Evolutionary conservation across 1,140 invertebrate genomes (phyloP).

Genomic region (Bombus balteatus): DNA sequence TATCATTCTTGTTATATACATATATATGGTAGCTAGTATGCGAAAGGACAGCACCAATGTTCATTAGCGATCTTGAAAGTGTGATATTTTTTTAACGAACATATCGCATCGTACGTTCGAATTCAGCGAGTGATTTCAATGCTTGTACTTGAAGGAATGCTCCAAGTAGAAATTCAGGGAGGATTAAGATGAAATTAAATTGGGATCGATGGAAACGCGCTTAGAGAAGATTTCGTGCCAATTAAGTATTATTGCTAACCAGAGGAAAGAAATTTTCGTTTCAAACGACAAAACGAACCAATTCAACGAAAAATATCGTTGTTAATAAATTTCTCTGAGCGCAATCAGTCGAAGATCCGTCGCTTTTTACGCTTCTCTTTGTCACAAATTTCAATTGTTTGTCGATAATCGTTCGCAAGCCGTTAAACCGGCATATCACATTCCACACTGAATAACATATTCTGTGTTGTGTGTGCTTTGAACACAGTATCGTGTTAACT

Average conservation of each 20-base stretch:
- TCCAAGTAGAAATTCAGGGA: conserved; percentile 31
- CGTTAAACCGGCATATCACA: conserved; percentile 26
- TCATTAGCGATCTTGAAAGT: conserved; percentile 60
- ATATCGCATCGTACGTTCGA: conserved; percentile 55
- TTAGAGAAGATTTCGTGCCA: not conserved
- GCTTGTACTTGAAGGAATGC: conserved; percentile 28
- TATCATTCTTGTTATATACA: conserved; percentile 59
- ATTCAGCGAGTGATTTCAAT: conserved; percentile 46
- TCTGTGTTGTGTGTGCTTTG: conserved; percentile 50
- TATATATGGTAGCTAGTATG: conserved; percentile 46
- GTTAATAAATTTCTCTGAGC: not conserved
- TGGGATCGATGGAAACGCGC: conserved; percentile 6
- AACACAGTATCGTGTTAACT: conserved; percentile 1
- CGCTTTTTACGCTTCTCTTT: conserved; percentile 52
- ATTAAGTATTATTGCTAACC: not conserved
- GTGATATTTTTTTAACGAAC: conserved; percentile 68
- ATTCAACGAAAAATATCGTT: not conserved
- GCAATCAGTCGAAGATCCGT: conserved; percentile 46
- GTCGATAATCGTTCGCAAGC: conserved; percentile 59
- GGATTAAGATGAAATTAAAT: conserved; percentile 37
- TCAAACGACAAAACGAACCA: conserved; percentile 1
- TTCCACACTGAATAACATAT: not conserved
- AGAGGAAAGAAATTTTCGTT: not conserved
- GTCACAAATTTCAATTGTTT: conserved; percentile 53
- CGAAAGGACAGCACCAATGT: conserved; percentile 39